Evolutionary conservation across 2,888 invertebrate genomes (phyloP), one percentile per base, ranked within the genome.

Genomic region (Agriopis aurantiaria): DNA sequence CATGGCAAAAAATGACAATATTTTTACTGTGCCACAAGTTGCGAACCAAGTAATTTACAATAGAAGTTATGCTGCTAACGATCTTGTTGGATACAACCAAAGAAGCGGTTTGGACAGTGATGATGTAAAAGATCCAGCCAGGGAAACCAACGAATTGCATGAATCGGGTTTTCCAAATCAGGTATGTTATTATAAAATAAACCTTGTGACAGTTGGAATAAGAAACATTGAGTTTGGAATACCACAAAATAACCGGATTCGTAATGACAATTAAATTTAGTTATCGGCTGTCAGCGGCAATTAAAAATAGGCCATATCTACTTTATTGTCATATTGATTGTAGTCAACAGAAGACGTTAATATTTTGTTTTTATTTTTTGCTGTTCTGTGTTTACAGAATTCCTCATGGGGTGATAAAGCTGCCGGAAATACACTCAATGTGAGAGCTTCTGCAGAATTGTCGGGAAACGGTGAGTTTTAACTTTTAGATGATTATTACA

Each of bases 181-280:
- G 89, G 93, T 93, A 87, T 78, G 71, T 69, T 17, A 78, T 49
- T 73, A 68, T 23, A 82, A 82, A 79, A 71, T 86, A 67, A 67
- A 75, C 84, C 81, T 85, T 88, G 83, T 78, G 46, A 0, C 23
- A 33, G 12, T 72, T 46, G 45, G 7, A 65, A 78, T 74, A 81
- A 72, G 65, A 72, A 45, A 9, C 33, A 76, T n/a, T 59, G 63
- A 45, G 59, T 43, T 41, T 65, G 59, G 69, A 58, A 88, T 85
- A 91, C 91, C 91, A 81, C 91, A 90, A 79, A 82, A 82, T 75
- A 91, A 93, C 93, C 89, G 88, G 93, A 88, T 90, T 79, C 78
- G 57, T 93, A 93, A 93, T 87, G 90, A 85, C 84, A 85, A 86
- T 90, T 91, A 91, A 92, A 93, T 92, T 83, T 85, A 79, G 79